Conservation (phyloP, 2,888 invertebrate genomes). For the Drosophila pseudotakahashii region DNA sequence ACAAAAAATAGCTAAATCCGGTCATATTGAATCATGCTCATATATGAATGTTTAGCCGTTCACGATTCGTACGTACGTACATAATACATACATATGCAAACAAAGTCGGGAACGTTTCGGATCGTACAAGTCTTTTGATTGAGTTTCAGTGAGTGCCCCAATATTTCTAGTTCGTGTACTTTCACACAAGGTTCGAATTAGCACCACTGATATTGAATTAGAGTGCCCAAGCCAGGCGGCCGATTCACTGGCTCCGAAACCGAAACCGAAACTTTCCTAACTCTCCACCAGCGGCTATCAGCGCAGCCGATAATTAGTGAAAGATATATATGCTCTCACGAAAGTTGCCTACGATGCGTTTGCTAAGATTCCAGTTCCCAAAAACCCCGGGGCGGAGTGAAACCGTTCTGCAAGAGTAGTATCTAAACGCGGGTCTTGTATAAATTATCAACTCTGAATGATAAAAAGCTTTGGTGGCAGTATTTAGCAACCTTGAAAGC, state of each 20-base stretch:
- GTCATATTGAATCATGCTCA: constrained; percentile 21
- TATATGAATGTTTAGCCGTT: constrained; percentile 3
- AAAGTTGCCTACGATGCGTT: constrained; percentile 40
- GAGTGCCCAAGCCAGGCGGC: constrained; percentile 21
- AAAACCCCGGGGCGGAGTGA: constrained; percentile 31
- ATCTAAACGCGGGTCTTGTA: neutral
- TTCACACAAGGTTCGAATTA: constrained; percentile 67
- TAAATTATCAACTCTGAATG: too few species aligned
- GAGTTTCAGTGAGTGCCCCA: constrained; percentile 7
- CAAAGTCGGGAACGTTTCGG: constrained; percentile 40
- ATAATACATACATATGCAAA: constrained; percentile 22
- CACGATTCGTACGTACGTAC: constrained; percentile 1
- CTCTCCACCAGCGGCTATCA: constrained; percentile 19
- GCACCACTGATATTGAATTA: constrained; percentile 48
- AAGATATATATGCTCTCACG: constrained; percentile 52
- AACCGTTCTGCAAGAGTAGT: constrained; percentile 8
- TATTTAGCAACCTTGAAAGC: constrained; percentile 16
- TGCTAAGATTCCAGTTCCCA: neutral
- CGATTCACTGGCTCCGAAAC: neutral
- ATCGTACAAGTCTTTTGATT: constrained; percentile 24
- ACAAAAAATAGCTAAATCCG: constrained; percentile 4
- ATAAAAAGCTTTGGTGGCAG: neutral
- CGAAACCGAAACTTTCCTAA: constrained; percentile 36
- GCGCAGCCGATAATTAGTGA: constrained; percentile 56
- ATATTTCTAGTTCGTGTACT: constrained; percentile 47